Conservation (phyloP, 2,888 invertebrate genomes). For the Trisateles emortualis region DNA sequence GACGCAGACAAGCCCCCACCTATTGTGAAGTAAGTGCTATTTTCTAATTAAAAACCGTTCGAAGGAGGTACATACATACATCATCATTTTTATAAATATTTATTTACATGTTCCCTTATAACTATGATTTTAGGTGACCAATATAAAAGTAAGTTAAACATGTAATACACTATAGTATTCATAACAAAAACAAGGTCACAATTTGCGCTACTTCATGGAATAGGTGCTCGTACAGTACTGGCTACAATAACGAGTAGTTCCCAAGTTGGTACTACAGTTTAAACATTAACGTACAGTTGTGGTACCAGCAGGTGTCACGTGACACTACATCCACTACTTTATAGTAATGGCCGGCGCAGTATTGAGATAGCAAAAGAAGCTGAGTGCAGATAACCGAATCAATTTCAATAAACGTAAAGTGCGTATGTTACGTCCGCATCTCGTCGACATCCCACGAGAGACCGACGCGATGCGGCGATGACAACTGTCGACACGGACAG, state of each 20-base stretch:
- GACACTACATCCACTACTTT: slow-evolving; percentile 37
- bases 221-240: neutral
- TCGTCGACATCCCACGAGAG: slow-evolving; percentile 1
- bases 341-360: slow-evolving; percentile 27
- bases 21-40: too few species aligned
- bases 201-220: neutral
- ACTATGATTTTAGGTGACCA: too few species aligned
- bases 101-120: too few species aligned
- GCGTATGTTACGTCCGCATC: slow-evolving; percentile 32
- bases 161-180: neutral
- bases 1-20: too few species aligned
- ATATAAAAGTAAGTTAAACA: too few species aligned
- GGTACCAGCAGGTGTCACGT: slow-evolving; percentile 18
- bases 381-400: slow-evolving; percentile 50
- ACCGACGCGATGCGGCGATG: neutral
- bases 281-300: slow-evolving; percentile 5
- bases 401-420: slow-evolving; percentile 48
- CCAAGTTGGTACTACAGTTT: neutral
- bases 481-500: neutral
- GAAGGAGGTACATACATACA: too few species aligned
- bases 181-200: neutral
- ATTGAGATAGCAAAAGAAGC: slow-evolving; percentile 51
- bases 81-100: too few species aligned
- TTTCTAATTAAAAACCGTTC: too few species aligned
- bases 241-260: slow-evolving; percentile 3